Percentiles rank a stretch among this genome's conserved stretches.
phyloP scores from a whole-genome alignment of 2,888 invertebrate genomes.

The Empis livida region DNA sequence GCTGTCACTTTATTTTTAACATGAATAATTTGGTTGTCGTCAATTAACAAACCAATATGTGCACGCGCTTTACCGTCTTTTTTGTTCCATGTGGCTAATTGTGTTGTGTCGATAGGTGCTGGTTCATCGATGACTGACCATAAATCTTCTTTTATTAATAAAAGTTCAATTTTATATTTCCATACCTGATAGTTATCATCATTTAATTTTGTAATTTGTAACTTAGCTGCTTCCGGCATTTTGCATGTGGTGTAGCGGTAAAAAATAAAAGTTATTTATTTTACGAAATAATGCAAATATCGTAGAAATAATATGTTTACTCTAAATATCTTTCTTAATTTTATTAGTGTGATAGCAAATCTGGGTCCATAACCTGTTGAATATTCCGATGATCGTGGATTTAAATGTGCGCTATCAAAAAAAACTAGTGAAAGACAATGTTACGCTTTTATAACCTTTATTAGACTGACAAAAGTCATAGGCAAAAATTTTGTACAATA shows the following conservation, averaged over 20 bases:
- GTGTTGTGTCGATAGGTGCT: not conserved
- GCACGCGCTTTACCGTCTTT: not conserved
- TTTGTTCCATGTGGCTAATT: not conserved
- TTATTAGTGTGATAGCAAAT: no score
- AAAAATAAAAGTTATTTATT: no score
- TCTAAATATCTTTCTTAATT: not conserved
- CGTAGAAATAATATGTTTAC: not conserved
- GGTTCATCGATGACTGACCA: not conserved
- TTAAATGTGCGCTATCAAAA: no score
- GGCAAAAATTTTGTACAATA: no score
- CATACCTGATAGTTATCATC: no score
- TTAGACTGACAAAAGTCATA: no score
- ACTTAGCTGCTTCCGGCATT: not conserved
- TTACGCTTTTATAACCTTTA: no score
- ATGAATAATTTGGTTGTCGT: not conserved
- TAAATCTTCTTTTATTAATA: not conserved
- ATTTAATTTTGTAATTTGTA: not conserved
- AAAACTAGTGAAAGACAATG: no score
- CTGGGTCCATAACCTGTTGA: not conserved
- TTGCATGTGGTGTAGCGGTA: not conserved
- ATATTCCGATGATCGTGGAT: not conserved
- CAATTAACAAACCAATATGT: not conserved
- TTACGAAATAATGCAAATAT: no score
- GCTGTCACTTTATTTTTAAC: not conserved
- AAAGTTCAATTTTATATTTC: no score